Evolutionary conservation across 2,113 vertebrate species (phyloP).

Genomic region (Isichthys henryi): DNA sequence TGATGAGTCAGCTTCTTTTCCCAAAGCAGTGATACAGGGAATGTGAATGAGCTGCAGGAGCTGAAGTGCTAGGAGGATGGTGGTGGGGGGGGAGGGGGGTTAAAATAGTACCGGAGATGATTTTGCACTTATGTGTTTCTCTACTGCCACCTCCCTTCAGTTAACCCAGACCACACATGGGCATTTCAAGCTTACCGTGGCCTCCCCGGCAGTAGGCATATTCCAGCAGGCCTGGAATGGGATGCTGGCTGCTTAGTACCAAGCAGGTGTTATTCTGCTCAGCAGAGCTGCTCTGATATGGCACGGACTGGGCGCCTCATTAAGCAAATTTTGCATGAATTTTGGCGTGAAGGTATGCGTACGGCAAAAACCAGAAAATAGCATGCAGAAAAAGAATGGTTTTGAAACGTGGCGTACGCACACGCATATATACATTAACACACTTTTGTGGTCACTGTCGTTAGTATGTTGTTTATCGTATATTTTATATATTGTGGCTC

Average conservation of each 20-base stretch:
- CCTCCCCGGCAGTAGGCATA: background rate
- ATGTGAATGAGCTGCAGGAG: background rate
- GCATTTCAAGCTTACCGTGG: background rate
- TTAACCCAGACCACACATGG: background rate
- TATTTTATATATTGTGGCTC: too few relatives aligned
- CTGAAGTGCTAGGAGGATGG: background rate
- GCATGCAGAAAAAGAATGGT: background rate
- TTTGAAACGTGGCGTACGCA: background rate
- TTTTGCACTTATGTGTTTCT: background rate
- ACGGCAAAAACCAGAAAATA: background rate
- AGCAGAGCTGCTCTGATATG: background rate
- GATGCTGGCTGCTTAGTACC: background rate
- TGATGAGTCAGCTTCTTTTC: background rate
- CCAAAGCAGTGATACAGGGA: background rate
- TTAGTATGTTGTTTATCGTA: too few relatives aligned
- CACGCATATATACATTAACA: background rate
- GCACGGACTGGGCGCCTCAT: background rate
- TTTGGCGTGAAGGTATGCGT: background rate
- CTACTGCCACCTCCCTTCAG: background rate
- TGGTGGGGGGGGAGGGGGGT: too few relatives aligned
- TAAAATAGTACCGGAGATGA: background rate
- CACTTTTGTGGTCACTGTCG: background rate
- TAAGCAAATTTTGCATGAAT: background rate
- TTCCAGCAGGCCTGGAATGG: background rate
- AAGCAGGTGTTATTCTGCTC: background rate